phyloP scores from a whole-genome alignment of 2,113 vertebrate genomes.

The Hippoglossus stenolepis region DNA sequence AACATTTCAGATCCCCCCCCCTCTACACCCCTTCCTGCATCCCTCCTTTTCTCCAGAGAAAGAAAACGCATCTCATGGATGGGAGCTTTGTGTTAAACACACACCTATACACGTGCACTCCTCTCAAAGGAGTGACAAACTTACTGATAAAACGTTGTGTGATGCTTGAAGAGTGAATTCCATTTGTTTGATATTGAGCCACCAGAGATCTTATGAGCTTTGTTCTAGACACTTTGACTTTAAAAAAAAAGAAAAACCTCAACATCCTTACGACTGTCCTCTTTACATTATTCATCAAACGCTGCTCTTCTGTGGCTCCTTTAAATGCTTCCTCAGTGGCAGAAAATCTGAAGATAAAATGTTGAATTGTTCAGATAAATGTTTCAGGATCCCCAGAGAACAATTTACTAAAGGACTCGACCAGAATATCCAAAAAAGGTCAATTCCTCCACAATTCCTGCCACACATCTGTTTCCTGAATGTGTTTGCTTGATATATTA shows the following conservation, averaged over 20 bases:
- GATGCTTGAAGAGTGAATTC: slow-evolving; percentile 54
- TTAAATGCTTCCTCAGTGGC: slow-evolving; percentile 61
- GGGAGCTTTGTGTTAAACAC: slow-evolving; percentile 36
- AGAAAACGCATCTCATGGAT: slow-evolving; percentile 11
- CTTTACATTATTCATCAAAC: slow-evolving; percentile 75
- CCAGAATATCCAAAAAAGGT: slow-evolving; percentile 45
- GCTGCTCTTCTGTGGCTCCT: slow-evolving; percentile 44
- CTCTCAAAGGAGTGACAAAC: slow-evolving; percentile 49
- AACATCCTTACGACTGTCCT: slow-evolving; percentile 61
- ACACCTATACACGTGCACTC: slow-evolving; percentile 24
- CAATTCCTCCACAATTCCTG: not conserved
- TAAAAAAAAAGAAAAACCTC: slow-evolving; percentile 11
- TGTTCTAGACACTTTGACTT: slow-evolving; percentile 38
- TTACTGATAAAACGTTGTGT: slow-evolving; percentile 18
- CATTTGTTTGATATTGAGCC: slow-evolving; percentile 59
- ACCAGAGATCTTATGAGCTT: slow-evolving; percentile 49
- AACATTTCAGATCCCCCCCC: not conserved
- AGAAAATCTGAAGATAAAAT: slow-evolving; percentile 65
- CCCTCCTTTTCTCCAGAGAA: slow-evolving; percentile 12
- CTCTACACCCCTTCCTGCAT: not conserved
- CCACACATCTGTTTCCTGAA: not conserved
- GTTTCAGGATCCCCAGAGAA: slow-evolving; percentile 58
- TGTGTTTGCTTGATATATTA: not conserved
- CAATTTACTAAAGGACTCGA: slow-evolving; percentile 31
- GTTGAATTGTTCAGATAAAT: slow-evolving; percentile 69